Base-by-base conservation (phyloP, 2,797 vertebrate genomes). In the Taeniopygia guttata region DNA sequence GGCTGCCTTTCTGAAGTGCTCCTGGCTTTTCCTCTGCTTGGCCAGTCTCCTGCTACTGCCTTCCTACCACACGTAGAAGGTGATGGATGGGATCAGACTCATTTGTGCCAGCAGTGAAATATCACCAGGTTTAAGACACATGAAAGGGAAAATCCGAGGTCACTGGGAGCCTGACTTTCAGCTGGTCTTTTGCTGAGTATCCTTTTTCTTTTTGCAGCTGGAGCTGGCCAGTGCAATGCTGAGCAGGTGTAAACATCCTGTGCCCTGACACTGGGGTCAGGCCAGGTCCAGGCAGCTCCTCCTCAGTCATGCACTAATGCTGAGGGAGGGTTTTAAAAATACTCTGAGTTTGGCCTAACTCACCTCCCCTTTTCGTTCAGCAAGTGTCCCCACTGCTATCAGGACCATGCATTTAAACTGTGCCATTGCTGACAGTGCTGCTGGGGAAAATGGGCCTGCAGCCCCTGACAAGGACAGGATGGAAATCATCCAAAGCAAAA, bases 11-110 rank as follows among this genome's bases (percentile, higher is more conserved):
- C 36, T 9, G 13, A 49, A 63, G n/a, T 17, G 30, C 27, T 48
- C 23, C 48, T 90, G 36, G 1, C 38, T 56, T 70, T 40, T 82
- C 21, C 36, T 84, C 20, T 10, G 9, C 29, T 59, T 93, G 38
- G 63, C 70, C 34, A 63, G 8, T 55, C 20, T 84, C 72, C 59
- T 45, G 14, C 62, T 36, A 3, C 36, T 32, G 20, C 63, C 52
- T 84, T 82, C 51, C 49, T 45, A 3, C 13, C 15, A 67, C 55
- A 66, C 0, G 0, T 15, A 46, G 23, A 9, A 32, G 20, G 9
- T 52, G 70, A 79, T 48, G 38, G 55, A 72, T 84, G 78, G 32
- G 23, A 22, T 48, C 73, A 77, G 23, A 22, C 29, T 26, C n/a
- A 4, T 54, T 74, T 1, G 5, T 87, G 79, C 74, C 52, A 84